phyloP scores from a whole-genome alignment of 2,113 vertebrate genomes.

The Ondatra zibethicus region DNA sequence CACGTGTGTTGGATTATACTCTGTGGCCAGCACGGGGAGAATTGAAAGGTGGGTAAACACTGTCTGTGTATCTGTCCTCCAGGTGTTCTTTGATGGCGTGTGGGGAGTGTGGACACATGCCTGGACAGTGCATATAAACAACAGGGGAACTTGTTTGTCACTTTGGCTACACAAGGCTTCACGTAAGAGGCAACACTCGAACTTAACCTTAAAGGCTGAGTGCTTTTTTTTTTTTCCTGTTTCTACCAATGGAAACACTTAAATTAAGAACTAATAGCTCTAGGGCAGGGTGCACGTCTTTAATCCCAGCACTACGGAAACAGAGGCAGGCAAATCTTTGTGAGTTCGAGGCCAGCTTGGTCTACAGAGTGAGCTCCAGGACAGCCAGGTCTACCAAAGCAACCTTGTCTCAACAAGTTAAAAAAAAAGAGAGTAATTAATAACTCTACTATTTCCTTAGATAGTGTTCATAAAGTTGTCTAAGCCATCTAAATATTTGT shows the following conservation, averaged over 20 bases:
- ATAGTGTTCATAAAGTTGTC: background rate
- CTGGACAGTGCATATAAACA: background rate
- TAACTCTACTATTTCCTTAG: too few species aligned
- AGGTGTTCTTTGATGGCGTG: background rate
- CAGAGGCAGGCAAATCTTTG: background rate
- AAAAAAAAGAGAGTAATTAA: background rate
- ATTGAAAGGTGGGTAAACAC: background rate
- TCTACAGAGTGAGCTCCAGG: background rate
- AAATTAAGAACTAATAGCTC: background rate
- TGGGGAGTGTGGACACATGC: background rate
- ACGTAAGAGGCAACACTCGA: background rate
- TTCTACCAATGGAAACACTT: background rate
- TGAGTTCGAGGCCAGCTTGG: background rate
- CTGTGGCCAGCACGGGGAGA: background rate
- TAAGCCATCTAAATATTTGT: background rate
- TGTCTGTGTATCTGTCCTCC: background rate
- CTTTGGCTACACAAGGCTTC: background rate
- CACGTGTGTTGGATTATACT: background rate
- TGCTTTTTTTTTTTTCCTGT: background rate
- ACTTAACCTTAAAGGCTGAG: background rate
- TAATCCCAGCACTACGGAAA: background rate
- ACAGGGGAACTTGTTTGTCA: background rate
- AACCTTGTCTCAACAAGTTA: background rate
- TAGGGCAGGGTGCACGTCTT: background rate
- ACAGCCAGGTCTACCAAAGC: background rate